Base-by-base conservation (phyloP, 35 echinoderm and acorn worm species). In the Chiridota heheva region DNA sequence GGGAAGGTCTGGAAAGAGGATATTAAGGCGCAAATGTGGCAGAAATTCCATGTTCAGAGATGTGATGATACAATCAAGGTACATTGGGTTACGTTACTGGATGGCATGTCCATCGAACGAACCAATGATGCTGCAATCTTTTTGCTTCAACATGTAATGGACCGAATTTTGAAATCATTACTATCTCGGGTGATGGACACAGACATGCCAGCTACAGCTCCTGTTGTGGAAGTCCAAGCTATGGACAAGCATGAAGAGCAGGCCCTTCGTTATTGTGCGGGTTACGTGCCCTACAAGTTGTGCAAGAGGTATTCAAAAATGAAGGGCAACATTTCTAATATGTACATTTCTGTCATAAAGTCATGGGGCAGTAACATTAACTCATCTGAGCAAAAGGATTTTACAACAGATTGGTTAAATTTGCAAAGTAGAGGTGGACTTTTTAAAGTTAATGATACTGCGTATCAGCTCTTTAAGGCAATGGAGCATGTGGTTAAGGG, bases 11-110 rank as follows among this genome's bases (percentile, higher is more conserved):
- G 70, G 70, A 73, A 22, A 0, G 70, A 73, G 5, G 51, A 44
- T 5, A 17, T 44, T 40, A 73, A 73, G 70, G 70, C 4, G 12
- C 41, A 73, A 22, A 73, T 73, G 70, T 73, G 70, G 70, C 70
- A 1, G 5, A 27, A 3, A 4, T 73, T 48, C 22, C 70, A 73
- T 31, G 3, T 27, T 27, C 37, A 47, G 1, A 18, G 70, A 2
- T 10, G 12, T 49, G 51, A 28, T 0, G 24, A 20, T 4, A 51
- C 3, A 32, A 44, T 36, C 30, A 22, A 28, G 12, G 32, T 32
- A 44, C 40, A 36, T 40, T 73, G 70, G 70, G 22, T 4, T 10
- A 2, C 1, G 24, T 17, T 73, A 2, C 7, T 73, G 70, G 18
- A 73, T 51, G 41, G 51, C 36, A 27, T 73, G 10, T 25, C 13